Conservation (phyloP, 1,140 invertebrate species). For the Drosophila tani region DNA sequence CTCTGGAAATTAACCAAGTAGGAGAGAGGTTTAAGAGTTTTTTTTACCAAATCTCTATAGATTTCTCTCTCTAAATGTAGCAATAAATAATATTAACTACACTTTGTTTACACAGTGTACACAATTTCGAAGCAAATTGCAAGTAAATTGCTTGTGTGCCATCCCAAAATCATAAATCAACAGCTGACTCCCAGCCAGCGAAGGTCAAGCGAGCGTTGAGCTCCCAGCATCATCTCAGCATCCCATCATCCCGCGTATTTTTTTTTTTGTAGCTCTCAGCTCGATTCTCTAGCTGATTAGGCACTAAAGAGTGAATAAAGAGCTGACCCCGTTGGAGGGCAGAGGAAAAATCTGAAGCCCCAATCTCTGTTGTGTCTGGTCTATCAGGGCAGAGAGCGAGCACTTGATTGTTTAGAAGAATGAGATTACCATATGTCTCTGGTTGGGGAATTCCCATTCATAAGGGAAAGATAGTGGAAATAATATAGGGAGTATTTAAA, state of each 20-base stretch:
- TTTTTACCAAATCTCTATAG: neutral
- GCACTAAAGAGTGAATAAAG: conserved; percentile 20
- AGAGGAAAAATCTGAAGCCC: conserved; percentile 20
- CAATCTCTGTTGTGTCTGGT: conserved; percentile 15
- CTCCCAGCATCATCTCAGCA: conserved; percentile 2
- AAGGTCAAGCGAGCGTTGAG: conserved; percentile 5
- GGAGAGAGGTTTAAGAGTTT: neutral
- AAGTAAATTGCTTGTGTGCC: conserved; percentile 39
- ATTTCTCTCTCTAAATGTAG: neutral
- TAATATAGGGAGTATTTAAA: neutral
- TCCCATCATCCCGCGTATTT: neutral
- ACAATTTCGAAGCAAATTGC: conserved; percentile 48
- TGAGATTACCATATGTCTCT: conserved; percentile 47
- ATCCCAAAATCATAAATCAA: conserved; percentile 53
- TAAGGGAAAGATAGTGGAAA: neutral
- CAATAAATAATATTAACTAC: neutral
- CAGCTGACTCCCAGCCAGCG: neutral
- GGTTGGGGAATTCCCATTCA: conserved; percentile 20
- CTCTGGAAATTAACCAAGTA: neutral
- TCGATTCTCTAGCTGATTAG: conserved; percentile 25
- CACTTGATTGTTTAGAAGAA: conserved; percentile 51
- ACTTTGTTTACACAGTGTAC: neutral
- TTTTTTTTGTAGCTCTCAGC: neutral
- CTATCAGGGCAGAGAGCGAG: conserved; percentile 38
- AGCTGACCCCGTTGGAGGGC: conserved; percentile 33